phyloP scores from a whole-genome alignment of 2,888 invertebrate genomes.

The Callyntrura sp. region DNA sequence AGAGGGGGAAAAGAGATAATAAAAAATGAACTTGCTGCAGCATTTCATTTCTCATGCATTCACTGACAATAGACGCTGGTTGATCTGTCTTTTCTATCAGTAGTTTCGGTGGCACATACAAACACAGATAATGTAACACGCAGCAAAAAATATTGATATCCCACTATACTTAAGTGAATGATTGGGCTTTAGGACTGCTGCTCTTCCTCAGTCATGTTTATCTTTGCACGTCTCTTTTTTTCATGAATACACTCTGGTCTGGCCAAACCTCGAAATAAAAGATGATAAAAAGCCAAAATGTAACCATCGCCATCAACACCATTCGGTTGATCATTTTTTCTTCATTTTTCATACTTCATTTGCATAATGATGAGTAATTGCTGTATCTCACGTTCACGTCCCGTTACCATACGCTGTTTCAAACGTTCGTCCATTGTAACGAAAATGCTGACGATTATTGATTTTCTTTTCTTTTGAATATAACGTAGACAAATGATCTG shows the following conservation, averaged over 20 bases:
- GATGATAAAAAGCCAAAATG: not conserved
- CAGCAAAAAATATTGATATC: not conserved
- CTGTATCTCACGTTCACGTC: slow-evolving; percentile 62
- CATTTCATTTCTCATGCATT: slow-evolving; percentile 45
- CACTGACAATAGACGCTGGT: slow-evolving; percentile 20
- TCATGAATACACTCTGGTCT: no score
- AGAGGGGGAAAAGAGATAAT: not conserved
- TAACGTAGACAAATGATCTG: not conserved
- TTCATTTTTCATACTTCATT: slow-evolving; percentile 67
- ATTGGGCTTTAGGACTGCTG: not conserved
- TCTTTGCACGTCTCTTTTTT: not conserved
- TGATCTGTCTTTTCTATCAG: not conserved
- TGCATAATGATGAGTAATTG: slow-evolving; percentile 79
- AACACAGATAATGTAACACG: not conserved
- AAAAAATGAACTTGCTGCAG: slow-evolving; percentile 5
- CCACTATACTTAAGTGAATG: not conserved
- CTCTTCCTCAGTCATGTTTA: no score
- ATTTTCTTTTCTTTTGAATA: not conserved
- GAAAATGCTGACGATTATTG: not conserved
- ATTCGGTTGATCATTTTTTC: slow-evolving; percentile 59
- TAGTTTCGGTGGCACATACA: not conserved
- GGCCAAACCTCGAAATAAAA: no score
- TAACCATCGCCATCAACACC: slow-evolving; percentile 19
- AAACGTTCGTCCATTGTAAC: not conserved
- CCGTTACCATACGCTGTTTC: not conserved